Evolutionary conservation across 2,888 invertebrate genomes (phyloP).

Genomic region (Crepidodera aurea): DNA sequence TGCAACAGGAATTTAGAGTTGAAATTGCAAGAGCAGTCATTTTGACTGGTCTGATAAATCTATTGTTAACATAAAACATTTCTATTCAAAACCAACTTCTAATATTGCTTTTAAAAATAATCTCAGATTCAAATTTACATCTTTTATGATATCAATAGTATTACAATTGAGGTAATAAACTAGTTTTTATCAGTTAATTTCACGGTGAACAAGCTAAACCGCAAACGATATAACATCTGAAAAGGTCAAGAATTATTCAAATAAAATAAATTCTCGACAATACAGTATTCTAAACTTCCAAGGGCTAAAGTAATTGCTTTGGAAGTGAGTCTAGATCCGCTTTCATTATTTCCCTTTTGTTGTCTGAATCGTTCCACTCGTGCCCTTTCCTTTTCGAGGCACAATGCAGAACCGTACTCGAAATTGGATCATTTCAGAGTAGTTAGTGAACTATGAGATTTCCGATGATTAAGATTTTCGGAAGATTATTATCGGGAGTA

Average conservation of each 20-base stretch:
- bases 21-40: no score
- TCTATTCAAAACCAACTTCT: no score
- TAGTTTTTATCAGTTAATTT: no score
- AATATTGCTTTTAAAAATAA: no score
- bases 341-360: slow-evolving; percentile 24
- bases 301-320: slow-evolving; percentile 22
- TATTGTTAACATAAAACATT: no score
- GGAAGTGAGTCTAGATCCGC: slow-evolving; percentile 24
- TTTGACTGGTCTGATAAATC: no score
- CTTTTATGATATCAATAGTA: no score
- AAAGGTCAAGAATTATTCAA: slow-evolving; percentile 10
- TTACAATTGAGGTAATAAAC: no score
- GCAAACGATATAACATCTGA: background rate
- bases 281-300: slow-evolving; percentile 16
- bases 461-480: background rate
- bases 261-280: slow-evolving; percentile 21
- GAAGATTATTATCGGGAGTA: background rate
- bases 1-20: no score
- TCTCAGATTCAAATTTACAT: no score
- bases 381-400: slow-evolving; percentile 13
- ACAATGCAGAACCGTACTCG: slow-evolving; percentile 21
- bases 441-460: background rate
- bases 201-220: background rate
- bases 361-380: slow-evolving; percentile 10
- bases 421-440: background rate